Base-by-base conservation (phyloP, 2,113 vertebrate genomes). In the Spermophilus dauricus region DNA sequence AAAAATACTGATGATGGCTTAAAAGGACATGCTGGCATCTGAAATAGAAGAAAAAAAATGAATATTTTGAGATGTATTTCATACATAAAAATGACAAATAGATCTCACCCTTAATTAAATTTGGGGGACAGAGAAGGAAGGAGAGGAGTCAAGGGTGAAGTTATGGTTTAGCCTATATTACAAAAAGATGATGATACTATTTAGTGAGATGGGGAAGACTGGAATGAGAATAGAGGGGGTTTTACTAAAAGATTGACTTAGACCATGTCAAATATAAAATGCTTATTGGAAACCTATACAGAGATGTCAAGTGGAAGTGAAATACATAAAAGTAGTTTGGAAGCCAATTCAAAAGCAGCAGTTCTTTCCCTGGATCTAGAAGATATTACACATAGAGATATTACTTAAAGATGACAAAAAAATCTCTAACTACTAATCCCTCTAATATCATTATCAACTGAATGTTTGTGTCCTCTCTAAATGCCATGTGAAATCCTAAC, bases 271-370 rank as follows among this genome's bases (percentile, higher is more conserved):
- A 82, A 5, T 42, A 20, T 58, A 48, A 82, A 67, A 67, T 76
- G 22, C 12, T 32, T 84, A 10, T 80, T 83, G 32, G 4, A 77
- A 67, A 42, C 72, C 8, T 37, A 76, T 16, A 5, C 45, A 65
- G 42, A 84, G 20, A 93, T 58, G 8, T n/a, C 56, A 65, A 32
- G 1, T 65, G 32, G 56, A 89, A 76, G 42, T 20, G 78, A 65
- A 48, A 80, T 69, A 39, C 70, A 26, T 53, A 92, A 73, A 65
- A 92, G 42, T 70, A 12, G 22, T 73, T 91, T 96, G 34, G 67
- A 93, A 95, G 30, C 89, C 39, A 86, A 37, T 73, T 96, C 28
- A 75, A 78, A 73, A 93, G 34, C 3, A 73, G 34, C 42, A 82
- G 4, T 81, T 90, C 28, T 78, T 22, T 81, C 22, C 26, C n/a